phyloP scores from a whole-genome alignment of 2,113 vertebrate species.

The Pygoscelis antarcticus region DNA sequence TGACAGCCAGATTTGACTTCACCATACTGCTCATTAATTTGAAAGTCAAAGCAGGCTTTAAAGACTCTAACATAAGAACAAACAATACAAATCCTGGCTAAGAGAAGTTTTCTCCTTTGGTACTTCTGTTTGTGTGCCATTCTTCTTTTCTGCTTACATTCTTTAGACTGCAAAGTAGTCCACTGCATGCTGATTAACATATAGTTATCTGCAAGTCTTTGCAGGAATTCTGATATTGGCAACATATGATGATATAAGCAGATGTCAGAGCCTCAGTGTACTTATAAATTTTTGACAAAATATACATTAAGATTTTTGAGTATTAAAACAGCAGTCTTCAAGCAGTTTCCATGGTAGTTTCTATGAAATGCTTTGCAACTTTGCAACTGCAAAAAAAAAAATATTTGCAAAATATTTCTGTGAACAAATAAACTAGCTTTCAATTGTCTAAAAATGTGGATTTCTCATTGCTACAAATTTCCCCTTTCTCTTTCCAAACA shows the following conservation, averaged over 20 bases:
- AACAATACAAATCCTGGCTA: background rate
- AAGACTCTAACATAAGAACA: background rate
- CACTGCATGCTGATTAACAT: background rate
- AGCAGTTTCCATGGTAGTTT: constrained; percentile 8
- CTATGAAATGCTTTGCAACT: constrained; percentile 26
- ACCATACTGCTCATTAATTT: background rate
- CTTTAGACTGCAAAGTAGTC: background rate
- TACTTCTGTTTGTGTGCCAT: background rate
- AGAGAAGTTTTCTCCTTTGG: background rate
- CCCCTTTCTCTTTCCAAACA: constrained; percentile 28
- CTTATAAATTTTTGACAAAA: constrained; percentile 32
- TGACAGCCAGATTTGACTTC: background rate
- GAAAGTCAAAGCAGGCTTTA: background rate
- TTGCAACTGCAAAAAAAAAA: background rate
- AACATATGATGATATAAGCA: background rate
- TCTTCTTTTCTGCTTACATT: background rate
- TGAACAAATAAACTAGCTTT: constrained; percentile 42
- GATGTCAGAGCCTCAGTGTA: background rate
- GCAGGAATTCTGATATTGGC: background rate
- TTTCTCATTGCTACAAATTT: constrained; percentile 32
- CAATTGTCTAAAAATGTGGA: background rate
- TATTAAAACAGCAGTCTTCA: constrained; percentile 12
- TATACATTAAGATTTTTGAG: background rate
- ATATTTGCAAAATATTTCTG: constrained; percentile 4
- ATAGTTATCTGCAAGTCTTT: background rate